phyloP scores from a whole-genome alignment of 2,888 invertebrate genomes.

The Chrysolina haemoptera region DNA sequence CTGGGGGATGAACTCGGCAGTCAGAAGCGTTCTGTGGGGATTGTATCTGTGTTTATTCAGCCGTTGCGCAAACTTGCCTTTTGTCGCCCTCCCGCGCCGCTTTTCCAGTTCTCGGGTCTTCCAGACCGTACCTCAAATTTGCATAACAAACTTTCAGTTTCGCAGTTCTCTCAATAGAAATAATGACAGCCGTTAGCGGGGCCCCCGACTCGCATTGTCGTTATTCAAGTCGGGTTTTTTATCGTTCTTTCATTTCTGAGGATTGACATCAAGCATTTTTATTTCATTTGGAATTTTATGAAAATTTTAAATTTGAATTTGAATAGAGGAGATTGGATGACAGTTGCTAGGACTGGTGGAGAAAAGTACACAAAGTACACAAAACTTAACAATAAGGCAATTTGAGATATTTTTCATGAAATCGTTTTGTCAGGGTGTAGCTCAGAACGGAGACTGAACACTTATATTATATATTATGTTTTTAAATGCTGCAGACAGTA shows the following conservation, averaged over 20 bases:
- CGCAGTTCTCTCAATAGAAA: slow-evolving; percentile 38
- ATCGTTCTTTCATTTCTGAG: background rate
- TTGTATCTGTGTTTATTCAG: slow-evolving; percentile 31
- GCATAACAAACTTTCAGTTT: slow-evolving; percentile 46
- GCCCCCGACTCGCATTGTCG: slow-evolving; percentile 20
- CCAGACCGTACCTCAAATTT: slow-evolving; percentile 34
- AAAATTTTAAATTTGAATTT: background rate
- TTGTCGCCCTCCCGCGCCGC: slow-evolving; percentile 20
- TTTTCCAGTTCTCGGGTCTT: slow-evolving; percentile 26
- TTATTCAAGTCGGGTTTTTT: slow-evolving; percentile 15
- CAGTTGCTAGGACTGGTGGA: too few relatives aligned
- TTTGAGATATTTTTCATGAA: too few relatives aligned
- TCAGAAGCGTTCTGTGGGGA: slow-evolving; percentile 16
- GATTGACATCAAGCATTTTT: slow-evolving; percentile 4
- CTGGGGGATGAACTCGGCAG: slow-evolving; percentile 13
- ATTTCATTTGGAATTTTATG: background rate
- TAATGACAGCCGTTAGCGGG: slow-evolving; percentile 38
- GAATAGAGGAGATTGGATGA: slow-evolving; percentile 1
- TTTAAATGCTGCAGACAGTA: too few relatives aligned
- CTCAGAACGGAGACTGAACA: too few relatives aligned
- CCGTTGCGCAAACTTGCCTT: slow-evolving; percentile 30
- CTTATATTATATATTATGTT: too few relatives aligned
- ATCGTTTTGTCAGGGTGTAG: too few relatives aligned
- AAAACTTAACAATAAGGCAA: too few relatives aligned
- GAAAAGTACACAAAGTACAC: too few relatives aligned